Evolutionary conservation across 2,113 vertebrate species (phyloP), one percentile per base, ranked within the genome.

Genomic region (Mus pahari): DNA sequence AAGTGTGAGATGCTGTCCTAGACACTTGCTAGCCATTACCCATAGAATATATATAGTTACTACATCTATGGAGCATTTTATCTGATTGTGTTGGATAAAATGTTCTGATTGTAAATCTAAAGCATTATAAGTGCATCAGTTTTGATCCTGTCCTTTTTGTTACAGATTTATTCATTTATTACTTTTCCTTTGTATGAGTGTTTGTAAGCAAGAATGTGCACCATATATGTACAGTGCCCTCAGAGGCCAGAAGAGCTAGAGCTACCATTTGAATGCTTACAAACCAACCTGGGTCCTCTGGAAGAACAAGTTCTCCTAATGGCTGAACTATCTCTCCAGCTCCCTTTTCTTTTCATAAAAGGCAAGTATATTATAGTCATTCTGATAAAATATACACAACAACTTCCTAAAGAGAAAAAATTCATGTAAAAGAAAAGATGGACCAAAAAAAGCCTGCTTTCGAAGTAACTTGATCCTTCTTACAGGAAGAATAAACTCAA

Each of bases 361-460:
- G 64, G 22, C 20, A 24, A 6, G 22, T 8, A 31, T 71, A 10
- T 10, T 19, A 70, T 39, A 91, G 19, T n/a, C 28, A 50, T 31
- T 6, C 48, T 89, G 39, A 84, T 68, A 87, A 82, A 73, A 75
- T n/a, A 82, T 75, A 91, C 36, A 82, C 5, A 71, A 5, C 19
- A 83, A 45, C 24, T 64, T 96, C 77, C 68, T 68, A 93, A 89
- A 86, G 42, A 94, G 28, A 84, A 84, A 90, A 58, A 33, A 13
- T 5, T 79, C 13, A 92, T 36, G 11, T 8, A 55, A 39, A 78
- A 17, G 62, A 92, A 95, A 94, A 94, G 16, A 78, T 68, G 31
- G 42, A 84, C 20, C 1, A 24, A 82, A 48, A 82, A 28, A 66
- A 42, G 55, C 64, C 28, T 13, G 19, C 17, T 86, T 68, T 53